A percentile compares a stretch with the other conserved stretches of the same genome.
These are phyloP conservation scores for Lingula anatina DNA, from an alignment of 2,888 invertebrate genomes.

Conservation along the genomic window DNA sequence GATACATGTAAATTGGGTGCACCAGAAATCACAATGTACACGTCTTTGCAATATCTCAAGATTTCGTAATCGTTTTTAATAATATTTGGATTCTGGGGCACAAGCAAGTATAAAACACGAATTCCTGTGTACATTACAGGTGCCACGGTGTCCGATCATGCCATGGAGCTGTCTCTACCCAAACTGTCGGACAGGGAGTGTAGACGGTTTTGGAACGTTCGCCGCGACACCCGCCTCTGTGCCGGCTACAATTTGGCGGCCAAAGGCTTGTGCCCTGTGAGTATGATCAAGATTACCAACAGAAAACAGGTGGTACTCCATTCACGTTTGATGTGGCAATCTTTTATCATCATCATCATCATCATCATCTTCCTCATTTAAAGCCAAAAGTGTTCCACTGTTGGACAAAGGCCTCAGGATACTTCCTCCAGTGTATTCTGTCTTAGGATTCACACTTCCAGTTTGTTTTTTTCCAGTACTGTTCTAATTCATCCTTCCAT, in stretches of 20 bases:
- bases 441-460: too few species aligned
- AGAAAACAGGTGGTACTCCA: too few species aligned
- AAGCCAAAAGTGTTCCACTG: too few species aligned
- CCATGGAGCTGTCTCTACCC: constrained; percentile 18
- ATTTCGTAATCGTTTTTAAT: background rate
- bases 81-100: constrained; percentile 3
- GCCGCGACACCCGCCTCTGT: constrained; percentile 19
- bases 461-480: too few species aligned
- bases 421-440: too few species aligned
- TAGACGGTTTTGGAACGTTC: constrained; percentile 10
- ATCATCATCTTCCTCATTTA: too few species aligned
- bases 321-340: too few species aligned
- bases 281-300: too few species aligned
- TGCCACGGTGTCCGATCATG: constrained; percentile 12
- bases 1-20: background rate
- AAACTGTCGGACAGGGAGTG: constrained; percentile 12
- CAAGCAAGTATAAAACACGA: constrained; percentile 3
- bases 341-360: too few species aligned
- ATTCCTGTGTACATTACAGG: constrained; percentile 15
- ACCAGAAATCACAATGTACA: background rate
- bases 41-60: background rate
- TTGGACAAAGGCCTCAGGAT: too few species aligned
- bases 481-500: too few species aligned
- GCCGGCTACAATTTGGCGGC: constrained; percentile 21
- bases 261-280: constrained; percentile 26